These are phyloP conservation scores for Drosophila ironensis DNA, from an alignment of 1,140 invertebrate species.

Conservation along the genomic window DNA sequence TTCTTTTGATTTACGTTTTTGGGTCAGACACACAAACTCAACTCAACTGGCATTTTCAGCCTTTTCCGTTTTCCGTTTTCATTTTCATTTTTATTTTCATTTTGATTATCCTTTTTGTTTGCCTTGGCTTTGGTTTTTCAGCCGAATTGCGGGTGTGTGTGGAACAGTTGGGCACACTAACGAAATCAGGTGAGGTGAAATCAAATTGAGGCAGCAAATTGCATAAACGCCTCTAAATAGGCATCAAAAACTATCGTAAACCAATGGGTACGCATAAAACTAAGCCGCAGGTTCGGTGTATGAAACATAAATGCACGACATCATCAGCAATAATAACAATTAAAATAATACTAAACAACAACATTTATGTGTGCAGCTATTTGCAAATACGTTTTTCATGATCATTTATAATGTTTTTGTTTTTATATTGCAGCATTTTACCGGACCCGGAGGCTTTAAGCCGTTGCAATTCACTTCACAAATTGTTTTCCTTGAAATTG, in stretches of 20 bases:
- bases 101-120: slow-evolving; percentile 4
- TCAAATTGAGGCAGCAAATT: slow-evolving; percentile 46
- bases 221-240: slow-evolving; percentile 72
- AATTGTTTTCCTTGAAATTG: too few species aligned
- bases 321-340: slow-evolving; percentile 70
- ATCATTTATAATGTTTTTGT: slow-evolving; percentile 12
- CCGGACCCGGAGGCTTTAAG: background rate
- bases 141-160: slow-evolving; percentile 18
- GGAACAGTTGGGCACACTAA: slow-evolving; percentile 39
- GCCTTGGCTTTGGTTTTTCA: slow-evolving; percentile 11
- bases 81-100: slow-evolving; percentile 5
- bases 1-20: slow-evolving; percentile 32
- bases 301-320: slow-evolving; percentile 53
- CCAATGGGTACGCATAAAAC: slow-evolving; percentile 28
- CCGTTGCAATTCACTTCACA: background rate
- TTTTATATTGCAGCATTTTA: slow-evolving; percentile 11
- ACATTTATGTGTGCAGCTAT: slow-evolving; percentile 66
- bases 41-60: slow-evolving; percentile 53
- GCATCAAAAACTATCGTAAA: slow-evolving; percentile 60
- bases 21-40: slow-evolving; percentile 63
- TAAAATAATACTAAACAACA: slow-evolving; percentile 50
- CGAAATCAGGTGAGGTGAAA: slow-evolving; percentile 26
- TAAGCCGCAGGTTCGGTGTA: slow-evolving; percentile 35
- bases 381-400: slow-evolving; percentile 49
- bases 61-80: too few species aligned